Evolutionary conservation across 1,140 invertebrate species (phyloP).

Genomic region (Oedothorax gibbosus): DNA sequence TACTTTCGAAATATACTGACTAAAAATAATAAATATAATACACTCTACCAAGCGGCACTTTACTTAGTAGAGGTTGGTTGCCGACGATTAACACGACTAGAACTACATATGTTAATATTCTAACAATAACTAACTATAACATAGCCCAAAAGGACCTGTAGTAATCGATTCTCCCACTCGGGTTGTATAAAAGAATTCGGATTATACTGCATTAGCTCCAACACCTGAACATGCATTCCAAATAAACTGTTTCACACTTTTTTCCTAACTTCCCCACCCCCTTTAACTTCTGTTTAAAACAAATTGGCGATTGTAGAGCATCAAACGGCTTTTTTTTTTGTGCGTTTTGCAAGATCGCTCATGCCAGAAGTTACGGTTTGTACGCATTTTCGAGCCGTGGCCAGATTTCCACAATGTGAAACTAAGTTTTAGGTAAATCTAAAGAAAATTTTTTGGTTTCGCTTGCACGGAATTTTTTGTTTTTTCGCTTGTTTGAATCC

Average conservation of each 20-base stretch:
- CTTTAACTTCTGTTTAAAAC: background rate
- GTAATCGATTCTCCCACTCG: too few species aligned
- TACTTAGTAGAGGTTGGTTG: too few species aligned
- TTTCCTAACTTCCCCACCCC: background rate
- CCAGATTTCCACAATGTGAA: slow-evolving; percentile 25
- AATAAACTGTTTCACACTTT: background rate
- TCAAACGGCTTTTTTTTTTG: background rate
- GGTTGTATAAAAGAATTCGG: too few species aligned
- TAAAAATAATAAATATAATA: too few species aligned
- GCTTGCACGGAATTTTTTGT: background rate
- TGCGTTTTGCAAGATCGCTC: slow-evolving; percentile 40
- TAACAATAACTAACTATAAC: too few species aligned
- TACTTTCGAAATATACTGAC: too few species aligned
- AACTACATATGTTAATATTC: too few species aligned
- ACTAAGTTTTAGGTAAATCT: slow-evolving; percentile 8
- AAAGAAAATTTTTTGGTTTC: background rate
- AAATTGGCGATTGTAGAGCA: background rate
- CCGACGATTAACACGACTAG: too few species aligned
- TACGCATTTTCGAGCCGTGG: slow-evolving; percentile 40
- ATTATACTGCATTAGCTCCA: too few species aligned
- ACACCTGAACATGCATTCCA: background rate
- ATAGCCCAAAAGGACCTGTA: too few species aligned
- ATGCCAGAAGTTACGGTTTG: slow-evolving; percentile 46
- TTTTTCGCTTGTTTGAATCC: slow-evolving; percentile 8
- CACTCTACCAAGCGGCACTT: too few species aligned